Evolutionary conservation across 2,797 vertebrate genomes (phyloP).

Genomic region (Lepus townsendii): DNA sequence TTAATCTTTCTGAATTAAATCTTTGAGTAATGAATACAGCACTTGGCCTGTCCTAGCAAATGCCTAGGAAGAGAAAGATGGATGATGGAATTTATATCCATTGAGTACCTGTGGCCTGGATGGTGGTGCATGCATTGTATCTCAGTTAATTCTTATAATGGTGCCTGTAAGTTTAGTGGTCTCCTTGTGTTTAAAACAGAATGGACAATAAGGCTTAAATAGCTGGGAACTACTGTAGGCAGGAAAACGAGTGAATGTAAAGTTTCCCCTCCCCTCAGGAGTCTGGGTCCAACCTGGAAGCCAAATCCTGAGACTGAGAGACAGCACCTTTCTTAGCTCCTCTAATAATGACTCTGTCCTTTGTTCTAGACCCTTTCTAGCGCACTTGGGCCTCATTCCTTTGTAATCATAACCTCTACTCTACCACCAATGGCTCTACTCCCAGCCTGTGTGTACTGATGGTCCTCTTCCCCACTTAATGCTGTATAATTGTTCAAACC

Average conservation of each 20-base stretch:
- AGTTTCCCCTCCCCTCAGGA: background rate
- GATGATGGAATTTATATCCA: accelerated
- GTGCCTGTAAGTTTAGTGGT: background rate
- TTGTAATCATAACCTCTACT: no score
- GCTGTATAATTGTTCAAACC: no score
- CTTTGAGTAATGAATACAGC: background rate
- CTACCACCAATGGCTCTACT: no score
- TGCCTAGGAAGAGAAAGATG: background rate
- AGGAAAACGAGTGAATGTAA: background rate
- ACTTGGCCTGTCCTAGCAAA: background rate
- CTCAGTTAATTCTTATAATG: background rate
- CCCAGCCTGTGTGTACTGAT: no score
- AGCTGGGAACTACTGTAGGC: background rate
- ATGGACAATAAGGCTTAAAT: background rate
- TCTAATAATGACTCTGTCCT: no score
- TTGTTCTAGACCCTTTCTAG: no score
- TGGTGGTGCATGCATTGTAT: background rate
- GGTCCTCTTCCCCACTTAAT: no score
- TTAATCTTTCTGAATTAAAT: background rate
- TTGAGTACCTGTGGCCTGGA: background rate
- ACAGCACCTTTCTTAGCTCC: no score
- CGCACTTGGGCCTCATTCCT: no score
- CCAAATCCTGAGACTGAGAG: background rate
- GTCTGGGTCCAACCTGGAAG: background rate
- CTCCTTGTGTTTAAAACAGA: background rate